Base-by-base conservation (phyloP, 2,113 vertebrate species). In the Xiphophorus hellerii region DNA sequence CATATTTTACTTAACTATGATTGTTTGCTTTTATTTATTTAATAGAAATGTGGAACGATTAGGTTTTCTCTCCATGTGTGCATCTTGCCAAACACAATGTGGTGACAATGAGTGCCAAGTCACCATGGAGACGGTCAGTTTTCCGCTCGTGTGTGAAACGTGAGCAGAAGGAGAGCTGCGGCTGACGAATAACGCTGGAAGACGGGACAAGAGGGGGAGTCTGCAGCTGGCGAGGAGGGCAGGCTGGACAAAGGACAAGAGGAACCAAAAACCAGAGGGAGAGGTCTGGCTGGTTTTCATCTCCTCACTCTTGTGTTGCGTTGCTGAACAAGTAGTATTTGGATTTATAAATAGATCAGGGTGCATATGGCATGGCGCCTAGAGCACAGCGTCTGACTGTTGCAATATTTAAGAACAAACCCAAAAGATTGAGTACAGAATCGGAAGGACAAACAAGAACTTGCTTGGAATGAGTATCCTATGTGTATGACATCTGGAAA, bases 61-160 rank as follows among this genome's bases (percentile, higher is more conserved):
- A 9, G 29, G 77, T 63, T 67, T 68, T 68, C n/a, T n/a, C 82
- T 71, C 30, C 65, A 44, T 25, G 27, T 14, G 17, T 11, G 54
- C 61, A 62, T 82, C 74, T 64, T 66, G 79, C 28, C 71, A 69
- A 71, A 69, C 69, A 60, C 62, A 73, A 76, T 62, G 73, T 70
- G 42, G 75, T 77, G 74, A 63, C 67, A 71, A 77, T 0, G 6
- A 62, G 28, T 76, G 81, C 79, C 76, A 83, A 8, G 74, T 90
- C 84, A 71, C 87, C 85, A 90, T 92, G 87, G 76, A 3, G 63
- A 92, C 70, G 48, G 31, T 73, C 67, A 17, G 61, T 75, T 77
- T 67, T 0, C 76, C 80, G 69, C 87, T 85, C 17, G 44, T 35
- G 69, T 77, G 82, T 74, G 77, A 71, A 90, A 83, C 66, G 33